These are phyloP conservation scores for Heterochromis multidens DNA, from an alignment of 2,113 vertebrate genomes.

Conservation along the genomic window DNA sequence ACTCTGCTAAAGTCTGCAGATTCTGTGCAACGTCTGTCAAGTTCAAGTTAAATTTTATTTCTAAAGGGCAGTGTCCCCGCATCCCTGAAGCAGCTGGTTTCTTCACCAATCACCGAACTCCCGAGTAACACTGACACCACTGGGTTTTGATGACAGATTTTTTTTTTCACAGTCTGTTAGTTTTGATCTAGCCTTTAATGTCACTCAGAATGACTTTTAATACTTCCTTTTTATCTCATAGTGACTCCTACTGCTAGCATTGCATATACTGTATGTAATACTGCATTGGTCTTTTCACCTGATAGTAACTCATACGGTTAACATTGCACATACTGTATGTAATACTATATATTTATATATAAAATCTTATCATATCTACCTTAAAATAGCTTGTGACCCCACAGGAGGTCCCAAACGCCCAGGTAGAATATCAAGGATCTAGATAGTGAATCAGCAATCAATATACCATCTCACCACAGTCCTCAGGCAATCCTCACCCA, in stretches of 20 bases:
- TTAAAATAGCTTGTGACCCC: constrained; percentile 50
- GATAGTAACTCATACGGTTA: background rate
- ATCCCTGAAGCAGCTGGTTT: constrained; percentile 38
- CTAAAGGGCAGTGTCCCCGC: constrained; percentile 34
- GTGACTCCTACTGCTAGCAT: background rate
- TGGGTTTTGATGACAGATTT: background rate
- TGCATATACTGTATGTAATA: background rate
- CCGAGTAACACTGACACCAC: background rate
- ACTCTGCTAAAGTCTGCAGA: constrained; percentile 54
- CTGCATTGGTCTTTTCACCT: background rate
- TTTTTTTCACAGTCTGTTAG: background rate
- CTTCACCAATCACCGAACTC: background rate
- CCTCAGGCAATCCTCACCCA: constrained; percentile 62
- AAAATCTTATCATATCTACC: background rate
- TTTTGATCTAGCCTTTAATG: background rate
- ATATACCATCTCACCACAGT: constrained; percentile 62
- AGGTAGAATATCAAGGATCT: constrained; percentile 53
- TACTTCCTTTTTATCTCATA: background rate
- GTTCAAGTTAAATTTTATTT: constrained; percentile 60
- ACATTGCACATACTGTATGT: background rate
- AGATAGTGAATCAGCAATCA: constrained; percentile 68
- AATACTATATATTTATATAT: background rate
- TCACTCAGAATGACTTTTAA: background rate
- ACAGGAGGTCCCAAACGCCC: constrained; percentile 44
- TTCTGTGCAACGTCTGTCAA: constrained; percentile 59